These are phyloP conservation scores for Rhadina sibilatrix DNA, from an alignment of 2,113 vertebrate species.

Conservation along the genomic window DNA sequence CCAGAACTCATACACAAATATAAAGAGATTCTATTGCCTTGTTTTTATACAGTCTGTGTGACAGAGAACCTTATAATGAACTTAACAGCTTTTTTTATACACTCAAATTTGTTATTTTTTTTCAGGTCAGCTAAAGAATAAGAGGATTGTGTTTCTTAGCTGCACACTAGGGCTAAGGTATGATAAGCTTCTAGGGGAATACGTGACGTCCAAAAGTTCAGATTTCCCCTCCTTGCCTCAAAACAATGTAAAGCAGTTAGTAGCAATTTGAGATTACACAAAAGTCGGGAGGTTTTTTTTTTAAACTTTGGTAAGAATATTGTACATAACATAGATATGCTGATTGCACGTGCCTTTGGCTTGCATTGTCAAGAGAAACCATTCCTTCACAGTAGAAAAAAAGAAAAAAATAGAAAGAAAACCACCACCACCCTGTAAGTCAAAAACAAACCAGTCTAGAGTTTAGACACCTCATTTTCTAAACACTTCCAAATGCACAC, in stretches of 20 bases:
- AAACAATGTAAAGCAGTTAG: neutral
- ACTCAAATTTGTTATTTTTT: neutral
- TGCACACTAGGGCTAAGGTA: neutral
- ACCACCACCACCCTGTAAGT: neutral
- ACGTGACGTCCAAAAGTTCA: neutral
- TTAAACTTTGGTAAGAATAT: neutral
- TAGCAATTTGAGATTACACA: neutral
- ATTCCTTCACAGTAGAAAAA: neutral
- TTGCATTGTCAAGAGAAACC: neutral
- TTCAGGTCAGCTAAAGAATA: neutral
- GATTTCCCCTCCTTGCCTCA: neutral
- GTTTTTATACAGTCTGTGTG: neutral
- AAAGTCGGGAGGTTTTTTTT: accelerated
- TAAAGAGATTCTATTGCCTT: neutral
- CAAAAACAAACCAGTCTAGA: neutral
- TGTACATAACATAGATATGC: neutral
- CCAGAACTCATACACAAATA: neutral
- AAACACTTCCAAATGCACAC: neutral
- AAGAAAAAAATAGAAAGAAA: neutral
- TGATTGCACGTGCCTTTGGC: neutral
- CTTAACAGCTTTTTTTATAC: neutral
- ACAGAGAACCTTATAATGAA: neutral
- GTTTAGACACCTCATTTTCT: neutral
- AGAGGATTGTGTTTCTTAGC: conserved; percentile 36
- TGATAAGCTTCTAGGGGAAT: conserved; percentile 8